Percentiles rank a stretch among this genome's conserved stretches.
Evolutionary conservation across 1,140 invertebrate genomes (phyloP).

Genomic region (Gryllus bimaculatus): DNA sequence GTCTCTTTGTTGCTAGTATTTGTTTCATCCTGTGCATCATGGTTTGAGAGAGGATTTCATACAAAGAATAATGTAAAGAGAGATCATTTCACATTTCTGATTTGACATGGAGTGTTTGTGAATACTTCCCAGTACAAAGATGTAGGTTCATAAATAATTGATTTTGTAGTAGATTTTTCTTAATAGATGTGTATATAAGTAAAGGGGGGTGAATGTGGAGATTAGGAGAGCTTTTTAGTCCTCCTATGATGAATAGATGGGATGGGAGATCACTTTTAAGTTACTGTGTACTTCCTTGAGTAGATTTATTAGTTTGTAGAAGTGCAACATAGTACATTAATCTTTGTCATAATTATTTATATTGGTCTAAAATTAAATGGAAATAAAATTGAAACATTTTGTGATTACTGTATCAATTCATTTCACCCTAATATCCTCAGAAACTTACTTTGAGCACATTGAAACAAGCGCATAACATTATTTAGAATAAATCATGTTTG

Average conservation of each 20-base stretch:
- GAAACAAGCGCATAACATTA: no score
- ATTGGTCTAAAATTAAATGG: neutral
- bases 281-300: neutral
- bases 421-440: neutral
- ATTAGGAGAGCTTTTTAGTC: neutral
- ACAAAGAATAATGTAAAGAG: neutral
- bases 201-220: neutral
- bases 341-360: slow-evolving; percentile 1
- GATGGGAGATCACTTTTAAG: neutral
- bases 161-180: neutral
- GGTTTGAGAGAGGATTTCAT: neutral
- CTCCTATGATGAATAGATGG: neutral
- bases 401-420: neutral
- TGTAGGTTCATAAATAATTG: neutral
- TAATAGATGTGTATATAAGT: neutral
- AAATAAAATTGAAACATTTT: neutral
- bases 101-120: neutral
- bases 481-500: no score
- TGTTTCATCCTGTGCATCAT: neutral
- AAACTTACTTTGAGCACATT: no score
- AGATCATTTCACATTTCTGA: neutral
- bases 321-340: neutral
- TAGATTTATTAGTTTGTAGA: neutral
- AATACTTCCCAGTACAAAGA: neutral
- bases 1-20: neutral